A percentile compares a stretch with the other conserved stretches of the same genome.
Conservation (phyloP, 2,797 vertebrate species). For the Sebastes trivittatus region DNA sequence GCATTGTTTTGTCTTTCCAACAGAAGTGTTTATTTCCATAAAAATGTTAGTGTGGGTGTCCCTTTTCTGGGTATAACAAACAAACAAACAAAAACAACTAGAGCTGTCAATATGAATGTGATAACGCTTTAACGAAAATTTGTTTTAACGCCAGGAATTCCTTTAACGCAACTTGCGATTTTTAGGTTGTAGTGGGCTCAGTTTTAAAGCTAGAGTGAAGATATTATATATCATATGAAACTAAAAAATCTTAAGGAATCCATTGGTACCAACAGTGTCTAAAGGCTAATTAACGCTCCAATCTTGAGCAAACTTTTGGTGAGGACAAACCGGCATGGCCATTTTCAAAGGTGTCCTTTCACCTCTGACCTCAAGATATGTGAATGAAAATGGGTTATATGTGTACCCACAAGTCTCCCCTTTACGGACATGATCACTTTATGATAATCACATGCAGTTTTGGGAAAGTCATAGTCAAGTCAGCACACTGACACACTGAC, state of each 20-base stretch:
- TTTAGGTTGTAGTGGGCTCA: background rate
- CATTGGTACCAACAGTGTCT: background rate
- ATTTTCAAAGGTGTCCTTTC: no score
- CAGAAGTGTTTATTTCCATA: conserved; percentile 20
- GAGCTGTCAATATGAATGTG: background rate
- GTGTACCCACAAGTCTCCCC: rapidly evolving
- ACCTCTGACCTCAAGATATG: no score
- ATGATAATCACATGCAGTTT: no score
- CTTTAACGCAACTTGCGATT: background rate
- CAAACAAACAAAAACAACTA: background rate
- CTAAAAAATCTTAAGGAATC: background rate
- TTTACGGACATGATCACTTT: no score
- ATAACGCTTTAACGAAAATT: background rate
- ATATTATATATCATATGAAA: rapidly evolving
- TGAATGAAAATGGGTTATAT: no score
- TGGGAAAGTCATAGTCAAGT: no score
- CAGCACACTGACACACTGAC: no score
- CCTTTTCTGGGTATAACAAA: background rate
- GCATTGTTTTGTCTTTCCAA: background rate
- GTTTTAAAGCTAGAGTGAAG: background rate
- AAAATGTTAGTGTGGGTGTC: background rate
- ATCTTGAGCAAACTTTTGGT: no score
- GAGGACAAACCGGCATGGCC: rapidly evolving
- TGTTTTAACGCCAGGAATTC: background rate
- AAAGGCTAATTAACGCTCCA: no score